phyloP scores from a whole-genome alignment of 64 coral and sea anemone species.

The Stichodactyla helianthus region DNA sequence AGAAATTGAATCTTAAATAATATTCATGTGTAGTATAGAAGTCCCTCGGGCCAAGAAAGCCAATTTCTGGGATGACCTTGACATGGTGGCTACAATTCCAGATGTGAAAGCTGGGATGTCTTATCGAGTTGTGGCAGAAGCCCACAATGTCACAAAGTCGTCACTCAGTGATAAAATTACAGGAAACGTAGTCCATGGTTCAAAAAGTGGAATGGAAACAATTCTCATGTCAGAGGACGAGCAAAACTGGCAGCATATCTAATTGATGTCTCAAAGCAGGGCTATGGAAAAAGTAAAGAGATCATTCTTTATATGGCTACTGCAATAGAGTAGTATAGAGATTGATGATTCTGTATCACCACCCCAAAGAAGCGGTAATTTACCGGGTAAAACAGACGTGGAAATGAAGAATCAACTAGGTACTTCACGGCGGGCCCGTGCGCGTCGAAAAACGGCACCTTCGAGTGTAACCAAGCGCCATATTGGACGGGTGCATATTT shows the following conservation, averaged over 20 bases:
- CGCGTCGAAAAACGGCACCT: too few species aligned
- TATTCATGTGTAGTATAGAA: too few species aligned
- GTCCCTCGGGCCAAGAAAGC: neutral
- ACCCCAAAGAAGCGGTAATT: too few species aligned
- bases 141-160: neutral
- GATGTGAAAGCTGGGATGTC: neutral
- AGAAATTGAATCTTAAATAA: too few species aligned
- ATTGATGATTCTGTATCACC: too few species aligned
- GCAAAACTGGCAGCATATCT: neutral
- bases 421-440: too few species aligned
- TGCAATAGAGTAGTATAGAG: too few species aligned
- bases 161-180: neutral
- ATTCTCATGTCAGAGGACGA: neutral
- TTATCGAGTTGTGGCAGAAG: neutral
- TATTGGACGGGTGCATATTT: too few species aligned
- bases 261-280: neutral
- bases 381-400: too few species aligned
- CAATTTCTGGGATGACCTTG: neutral
- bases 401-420: too few species aligned
- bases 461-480: too few species aligned
- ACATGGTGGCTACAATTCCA: neutral
- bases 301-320: neutral
- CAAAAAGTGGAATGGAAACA: neutral
- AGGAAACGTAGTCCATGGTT: neutral
- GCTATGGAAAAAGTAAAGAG: slow-evolving; percentile 10